Evolutionary conservation across 2,797 vertebrate genomes (phyloP), one percentile per base, ranked within the genome.

Genomic region (Garrulus glandarius): DNA sequence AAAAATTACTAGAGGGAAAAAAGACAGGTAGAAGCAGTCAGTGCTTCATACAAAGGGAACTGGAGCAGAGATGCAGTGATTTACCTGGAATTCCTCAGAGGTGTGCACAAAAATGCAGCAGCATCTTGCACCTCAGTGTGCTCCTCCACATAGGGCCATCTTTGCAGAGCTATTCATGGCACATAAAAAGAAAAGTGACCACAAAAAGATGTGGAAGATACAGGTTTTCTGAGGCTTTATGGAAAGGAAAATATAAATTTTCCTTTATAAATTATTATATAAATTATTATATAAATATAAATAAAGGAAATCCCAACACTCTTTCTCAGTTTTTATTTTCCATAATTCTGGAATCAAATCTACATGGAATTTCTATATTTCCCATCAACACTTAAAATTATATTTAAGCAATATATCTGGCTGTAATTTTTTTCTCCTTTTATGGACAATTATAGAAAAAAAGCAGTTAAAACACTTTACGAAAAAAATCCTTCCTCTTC

Each of bases 1-100:
- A 67, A 11, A 2, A 9, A 5, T 21, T 21, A 24, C 27, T 15
- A 27, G 3, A 4, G 0, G 0, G 9, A 46, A 55, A 44, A 8
- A 47, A 30, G 3, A 26, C 10, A 55, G 3, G 6, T 50, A 36
- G 19, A 75, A 82, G 20, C n/a, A 57, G 7, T 11, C 27, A 37
- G 14, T 27, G 15, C 39, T 79, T 68, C 34, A 61, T 15, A 34
- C 10, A 83, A 44, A n/a, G 7, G 5, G 26, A 79, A 60, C 10
- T 29, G 37, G 46, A 60, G 6, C 10, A 75, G 15, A 44, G 32
- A 47, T 32, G 6, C 1, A 2, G 19, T 47, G 16, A 39, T 80
- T 74, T 68, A 75, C 44, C 6, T 37, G 23, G 41, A 56, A 39
- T 63, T 63, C 24, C 15, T 65, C 23, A 59, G 41, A 1, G 2